Percentiles rank a stretch among this genome's conserved stretches.
Conservation (phyloP, 2,797 vertebrate genomes). For the Tadarida brasiliensis region DNA sequence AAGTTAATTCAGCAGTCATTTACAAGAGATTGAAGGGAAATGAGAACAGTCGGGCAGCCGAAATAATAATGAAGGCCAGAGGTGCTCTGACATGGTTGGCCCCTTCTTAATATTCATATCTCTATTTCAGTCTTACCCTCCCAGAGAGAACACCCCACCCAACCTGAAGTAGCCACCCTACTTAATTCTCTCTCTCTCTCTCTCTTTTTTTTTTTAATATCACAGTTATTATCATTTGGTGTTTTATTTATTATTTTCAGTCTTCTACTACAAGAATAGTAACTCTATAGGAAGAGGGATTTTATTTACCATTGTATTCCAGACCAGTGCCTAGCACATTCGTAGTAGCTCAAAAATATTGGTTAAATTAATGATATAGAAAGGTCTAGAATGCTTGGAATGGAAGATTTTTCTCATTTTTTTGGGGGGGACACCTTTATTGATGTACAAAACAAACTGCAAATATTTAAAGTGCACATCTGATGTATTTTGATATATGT, state of each 20-base stretch:
- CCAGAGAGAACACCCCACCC: background rate
- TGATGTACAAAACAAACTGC: background rate
- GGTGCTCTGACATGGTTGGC: background rate
- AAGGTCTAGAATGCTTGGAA: background rate
- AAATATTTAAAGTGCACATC: background rate
- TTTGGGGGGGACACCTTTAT: background rate
- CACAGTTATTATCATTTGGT: background rate
- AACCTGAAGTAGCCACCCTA: background rate
- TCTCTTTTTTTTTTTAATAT: background rate
- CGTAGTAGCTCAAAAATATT: background rate
- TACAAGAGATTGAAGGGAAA: background rate
- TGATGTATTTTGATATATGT: background rate
- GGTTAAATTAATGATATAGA: slow-evolving; percentile 25
- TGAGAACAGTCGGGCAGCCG: background rate
- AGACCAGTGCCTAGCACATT: background rate
- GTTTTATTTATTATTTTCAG: background rate
- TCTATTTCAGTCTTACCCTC: background rate
- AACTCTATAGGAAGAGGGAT: background rate
- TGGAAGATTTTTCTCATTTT: background rate
- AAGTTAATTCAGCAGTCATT: background rate
- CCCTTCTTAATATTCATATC: background rate
- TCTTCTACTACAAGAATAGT: background rate
- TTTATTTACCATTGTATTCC: slow-evolving; percentile 5
- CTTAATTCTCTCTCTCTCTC: background rate
- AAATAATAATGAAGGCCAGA: background rate